A percentile compares a stretch with the other conserved stretches of the same genome.
These are phyloP conservation scores for Lycophotia porphyrea DNA, from an alignment of 2,888 invertebrate genomes.

Conservation along the genomic window DNA sequence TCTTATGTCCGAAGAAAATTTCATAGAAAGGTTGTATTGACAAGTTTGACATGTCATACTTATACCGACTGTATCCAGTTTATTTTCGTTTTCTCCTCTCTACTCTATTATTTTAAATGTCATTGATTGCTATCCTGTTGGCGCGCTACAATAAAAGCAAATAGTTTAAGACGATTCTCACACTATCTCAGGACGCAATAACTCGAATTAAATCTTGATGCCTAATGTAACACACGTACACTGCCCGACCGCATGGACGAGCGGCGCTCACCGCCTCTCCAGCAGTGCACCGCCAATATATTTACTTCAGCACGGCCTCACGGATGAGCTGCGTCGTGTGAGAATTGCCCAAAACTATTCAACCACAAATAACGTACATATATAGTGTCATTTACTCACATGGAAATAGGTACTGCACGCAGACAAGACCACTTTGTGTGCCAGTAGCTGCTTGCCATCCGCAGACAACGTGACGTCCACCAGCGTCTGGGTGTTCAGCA, in stretches of 20 bases:
- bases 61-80: not conserved
- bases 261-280: not conserved
- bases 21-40: not conserved
- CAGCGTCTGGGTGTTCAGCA: conserved; percentile 95
- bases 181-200: not conserved
- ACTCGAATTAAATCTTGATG: not conserved
- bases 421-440: conserved; percentile 97
- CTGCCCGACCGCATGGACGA: not conserved
- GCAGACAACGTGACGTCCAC: conserved; percentile 98
- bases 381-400: conserved; percentile 84
- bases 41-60: not conserved
- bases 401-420: conserved; percentile 98
- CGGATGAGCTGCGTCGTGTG: not conserved
- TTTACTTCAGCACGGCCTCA: not conserved
- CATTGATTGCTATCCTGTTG: not conserved
- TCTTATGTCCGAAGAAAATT: no score
- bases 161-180: not conserved
- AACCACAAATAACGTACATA: not conserved
- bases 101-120: not conserved
- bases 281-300: not conserved
- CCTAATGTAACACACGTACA: not conserved
- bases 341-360: not conserved
- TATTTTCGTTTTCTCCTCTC: not conserved
- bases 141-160: not conserved
- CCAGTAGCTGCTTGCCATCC: conserved; percentile 96